phyloP scores from a whole-genome alignment of 2,113 vertebrate genomes.

The Chloropsis hardwickii region DNA sequence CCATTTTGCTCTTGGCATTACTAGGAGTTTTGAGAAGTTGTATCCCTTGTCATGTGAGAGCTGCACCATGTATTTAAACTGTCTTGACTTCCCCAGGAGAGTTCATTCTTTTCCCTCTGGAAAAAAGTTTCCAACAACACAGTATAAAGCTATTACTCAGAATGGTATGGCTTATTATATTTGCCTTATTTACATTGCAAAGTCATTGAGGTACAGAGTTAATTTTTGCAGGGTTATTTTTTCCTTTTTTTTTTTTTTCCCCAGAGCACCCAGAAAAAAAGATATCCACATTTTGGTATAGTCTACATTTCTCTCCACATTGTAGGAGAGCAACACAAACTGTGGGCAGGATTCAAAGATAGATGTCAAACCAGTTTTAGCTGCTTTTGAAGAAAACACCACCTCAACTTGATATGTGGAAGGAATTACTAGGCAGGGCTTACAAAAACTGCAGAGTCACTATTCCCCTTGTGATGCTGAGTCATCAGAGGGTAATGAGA shows the following conservation, averaged over 20 bases:
- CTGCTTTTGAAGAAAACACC: background rate
- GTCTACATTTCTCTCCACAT: background rate
- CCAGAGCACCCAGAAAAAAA: background rate
- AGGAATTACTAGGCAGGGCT: background rate
- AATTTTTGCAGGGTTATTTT: background rate
- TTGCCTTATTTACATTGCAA: background rate
- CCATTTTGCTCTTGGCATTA: background rate
- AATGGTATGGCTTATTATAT: background rate
- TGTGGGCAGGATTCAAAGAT: background rate
- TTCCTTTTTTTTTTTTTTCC: background rate
- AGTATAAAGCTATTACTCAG: background rate
- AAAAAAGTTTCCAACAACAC: background rate
- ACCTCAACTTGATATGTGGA: background rate
- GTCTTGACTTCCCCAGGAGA: background rate
- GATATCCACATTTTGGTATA: background rate
- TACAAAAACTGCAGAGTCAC: conserved; percentile 54
- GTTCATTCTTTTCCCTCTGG: background rate
- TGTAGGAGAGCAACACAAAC: background rate
- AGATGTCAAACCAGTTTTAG: background rate
- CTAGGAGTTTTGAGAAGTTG: background rate
- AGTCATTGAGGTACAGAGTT: background rate
- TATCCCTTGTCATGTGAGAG: background rate
- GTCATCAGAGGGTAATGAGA: background rate
- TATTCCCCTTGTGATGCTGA: conserved; percentile 40
- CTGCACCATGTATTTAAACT: background rate